Conservation (phyloP, 2,797 vertebrate genomes). For the Xenentodon cancila region DNA sequence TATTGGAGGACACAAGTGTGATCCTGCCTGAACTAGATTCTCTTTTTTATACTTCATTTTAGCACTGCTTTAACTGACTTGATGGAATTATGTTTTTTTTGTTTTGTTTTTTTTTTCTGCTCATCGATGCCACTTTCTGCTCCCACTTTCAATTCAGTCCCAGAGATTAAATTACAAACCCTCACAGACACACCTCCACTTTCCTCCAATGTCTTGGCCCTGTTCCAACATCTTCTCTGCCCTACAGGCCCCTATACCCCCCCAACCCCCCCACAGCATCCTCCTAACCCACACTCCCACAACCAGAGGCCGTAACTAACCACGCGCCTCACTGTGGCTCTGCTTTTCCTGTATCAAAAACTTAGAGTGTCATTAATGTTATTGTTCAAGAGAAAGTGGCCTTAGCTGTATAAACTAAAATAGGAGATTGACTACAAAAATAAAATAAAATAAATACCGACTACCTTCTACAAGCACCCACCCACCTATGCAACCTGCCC, state of each 20-base stretch:
- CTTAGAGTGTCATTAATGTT: constrained; percentile 47
- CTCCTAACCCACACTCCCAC: constrained; percentile 24
- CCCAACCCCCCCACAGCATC: constrained; percentile 40
- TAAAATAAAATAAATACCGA: constrained; percentile 43
- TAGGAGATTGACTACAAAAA: constrained; percentile 49
- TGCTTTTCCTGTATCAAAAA: constrained; percentile 47
- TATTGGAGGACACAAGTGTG: too few relatives aligned
- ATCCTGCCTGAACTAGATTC: not conserved
- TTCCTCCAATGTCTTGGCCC: constrained; percentile 47
- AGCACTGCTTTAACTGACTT: constrained; percentile 40
- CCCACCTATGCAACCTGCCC: constrained; percentile 25
- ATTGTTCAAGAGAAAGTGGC: constrained; percentile 57
- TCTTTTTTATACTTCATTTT: constrained; percentile 23
- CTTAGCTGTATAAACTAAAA: constrained; percentile 70
- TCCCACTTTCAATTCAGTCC: constrained; percentile 62
- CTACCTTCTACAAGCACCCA: constrained; percentile 27
- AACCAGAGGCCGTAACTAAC: constrained; percentile 1
- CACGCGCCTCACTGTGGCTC: constrained; percentile 7
- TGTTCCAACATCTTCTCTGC: constrained; percentile 44
- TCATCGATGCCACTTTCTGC: constrained; percentile 30
- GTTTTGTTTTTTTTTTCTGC: constrained; percentile 11
- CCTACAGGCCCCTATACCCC: constrained; percentile 42
- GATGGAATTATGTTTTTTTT: too few relatives aligned
- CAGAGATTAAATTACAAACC: constrained; percentile 66
- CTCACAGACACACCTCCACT: constrained; percentile 43